These are phyloP conservation scores for Nephrotoma appendiculata DNA, from an alignment of 2,888 invertebrate species.

Conservation along the genomic window DNA sequence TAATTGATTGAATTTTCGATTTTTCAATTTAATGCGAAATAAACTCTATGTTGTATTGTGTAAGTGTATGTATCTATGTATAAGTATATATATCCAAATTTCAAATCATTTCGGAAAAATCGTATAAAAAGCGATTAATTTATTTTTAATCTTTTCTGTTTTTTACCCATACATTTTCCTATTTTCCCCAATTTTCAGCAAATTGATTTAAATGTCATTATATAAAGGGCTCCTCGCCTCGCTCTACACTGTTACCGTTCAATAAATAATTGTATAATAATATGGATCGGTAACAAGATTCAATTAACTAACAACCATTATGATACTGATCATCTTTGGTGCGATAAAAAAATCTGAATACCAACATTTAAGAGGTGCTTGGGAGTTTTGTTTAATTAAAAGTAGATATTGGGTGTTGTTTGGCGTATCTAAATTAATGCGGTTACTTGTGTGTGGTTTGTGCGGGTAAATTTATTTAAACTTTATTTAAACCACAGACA, in stretches of 20 bases:
- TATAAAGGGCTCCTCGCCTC: neutral
- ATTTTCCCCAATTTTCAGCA: neutral
- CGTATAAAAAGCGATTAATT: neutral
- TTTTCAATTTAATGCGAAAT: neutral
- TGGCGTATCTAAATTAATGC: neutral
- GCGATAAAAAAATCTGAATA: neutral
- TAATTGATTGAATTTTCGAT: neutral
- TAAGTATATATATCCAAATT: neutral
- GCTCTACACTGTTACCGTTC: neutral
- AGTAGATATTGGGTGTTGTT: neutral
- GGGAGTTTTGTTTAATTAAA: neutral
- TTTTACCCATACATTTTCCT: neutral
- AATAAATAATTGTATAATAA: neutral
- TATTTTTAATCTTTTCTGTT: neutral
- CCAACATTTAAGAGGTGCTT: neutral
- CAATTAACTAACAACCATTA: neutral
- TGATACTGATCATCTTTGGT: neutral
- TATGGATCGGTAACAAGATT: neutral
- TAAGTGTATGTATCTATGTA: neutral
- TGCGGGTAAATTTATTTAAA: neutral
- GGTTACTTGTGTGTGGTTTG: neutral
- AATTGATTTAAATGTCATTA: neutral
- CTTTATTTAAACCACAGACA: too few relatives aligned
- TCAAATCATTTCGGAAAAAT: neutral
- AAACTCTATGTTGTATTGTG: neutral